phyloP scores from a whole-genome alignment of 2,113 vertebrate species.

The Pseudorasbora parva region DNA sequence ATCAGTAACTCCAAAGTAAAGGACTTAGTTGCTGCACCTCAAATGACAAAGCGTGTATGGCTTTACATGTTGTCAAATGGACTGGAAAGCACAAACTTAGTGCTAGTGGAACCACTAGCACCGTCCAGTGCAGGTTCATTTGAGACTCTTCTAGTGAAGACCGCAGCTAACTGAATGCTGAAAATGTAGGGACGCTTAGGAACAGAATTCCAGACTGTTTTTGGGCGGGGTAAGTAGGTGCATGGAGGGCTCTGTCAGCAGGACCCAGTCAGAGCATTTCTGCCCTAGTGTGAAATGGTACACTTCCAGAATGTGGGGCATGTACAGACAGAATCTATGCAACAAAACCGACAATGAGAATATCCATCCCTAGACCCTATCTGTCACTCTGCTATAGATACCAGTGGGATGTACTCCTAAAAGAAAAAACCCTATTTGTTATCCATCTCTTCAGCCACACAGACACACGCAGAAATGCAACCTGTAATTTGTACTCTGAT shows the following conservation, averaged over 20 bases:
- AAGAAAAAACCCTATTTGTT: background rate
- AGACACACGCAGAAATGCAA: conserved; percentile 58
- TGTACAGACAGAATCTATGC: conserved; percentile 73
- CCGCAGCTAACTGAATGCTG: background rate
- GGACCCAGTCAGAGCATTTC: conserved; percentile 54
- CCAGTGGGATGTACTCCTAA: conserved; percentile 1
- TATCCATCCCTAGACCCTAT: conserved; percentile 62
- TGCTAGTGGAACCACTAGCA: background rate
- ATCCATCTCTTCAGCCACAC: conserved; percentile 11
- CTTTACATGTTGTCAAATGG: background rate
- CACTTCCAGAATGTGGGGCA: conserved; percentile 74
- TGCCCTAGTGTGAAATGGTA: conserved; percentile 70
- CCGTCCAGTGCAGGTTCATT: conserved; percentile 8
- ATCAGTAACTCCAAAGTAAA: background rate
- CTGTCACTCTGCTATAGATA: conserved; percentile 15
- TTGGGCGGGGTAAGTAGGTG: conserved; percentile 28
- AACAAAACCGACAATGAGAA: conserved; percentile 70
- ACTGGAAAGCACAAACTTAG: background rate
- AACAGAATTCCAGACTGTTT: conserved; percentile 49
- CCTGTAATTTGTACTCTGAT: conserved; percentile 74
- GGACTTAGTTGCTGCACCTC: background rate
- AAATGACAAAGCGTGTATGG: background rate
- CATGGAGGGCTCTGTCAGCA: conserved; percentile 61
- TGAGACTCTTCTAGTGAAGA: conserved; percentile 4
- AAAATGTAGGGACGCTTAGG: conserved; percentile 25